These are phyloP conservation scores for Crypturellus tataupa DNA, from an alignment of 2,797 vertebrate genomes.

Conservation along the genomic window DNA sequence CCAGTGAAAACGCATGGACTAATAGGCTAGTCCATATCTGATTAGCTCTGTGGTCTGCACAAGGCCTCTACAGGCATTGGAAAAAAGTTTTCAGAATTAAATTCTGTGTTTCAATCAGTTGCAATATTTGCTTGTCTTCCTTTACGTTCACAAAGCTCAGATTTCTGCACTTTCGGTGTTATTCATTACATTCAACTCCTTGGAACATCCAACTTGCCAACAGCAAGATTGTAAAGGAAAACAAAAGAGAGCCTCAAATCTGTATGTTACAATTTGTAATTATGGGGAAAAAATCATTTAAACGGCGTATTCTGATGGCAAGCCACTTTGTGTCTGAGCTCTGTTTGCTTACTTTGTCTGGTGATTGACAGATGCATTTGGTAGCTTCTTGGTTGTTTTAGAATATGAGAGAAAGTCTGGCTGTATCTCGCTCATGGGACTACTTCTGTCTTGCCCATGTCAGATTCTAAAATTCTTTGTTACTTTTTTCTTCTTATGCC, in stretches of 20 bases:
- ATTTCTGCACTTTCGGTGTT: neutral
- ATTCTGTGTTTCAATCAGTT: neutral
- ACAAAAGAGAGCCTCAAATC: neutral
- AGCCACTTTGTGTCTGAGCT: conserved; percentile 34
- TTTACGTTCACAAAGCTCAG: neutral
- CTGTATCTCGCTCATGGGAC: neutral
- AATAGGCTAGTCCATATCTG: accelerated
- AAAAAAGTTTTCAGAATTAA: neutral
- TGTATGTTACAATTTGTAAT: neutral
- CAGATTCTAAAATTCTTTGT: neutral
- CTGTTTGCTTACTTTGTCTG: conserved; percentile 55
- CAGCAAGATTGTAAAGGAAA: neutral
- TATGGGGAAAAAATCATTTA: neutral
- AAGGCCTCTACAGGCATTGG: neutral
- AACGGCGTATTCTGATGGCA: neutral
- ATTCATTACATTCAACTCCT: neutral
- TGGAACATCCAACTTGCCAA: neutral
- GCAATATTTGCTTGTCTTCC: neutral
- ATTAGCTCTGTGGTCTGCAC: neutral
- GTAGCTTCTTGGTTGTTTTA: conserved; percentile 38
- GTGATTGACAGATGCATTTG: conserved; percentile 82
- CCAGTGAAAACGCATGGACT: neutral
- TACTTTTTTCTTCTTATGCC: neutral
- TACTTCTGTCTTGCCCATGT: neutral
- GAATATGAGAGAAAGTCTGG: neutral